A percentile compares a stretch with the other conserved stretches of the same genome.
Conservation (phyloP, 2,113 vertebrate genomes). For the Protomyctophum bolini region DNA sequence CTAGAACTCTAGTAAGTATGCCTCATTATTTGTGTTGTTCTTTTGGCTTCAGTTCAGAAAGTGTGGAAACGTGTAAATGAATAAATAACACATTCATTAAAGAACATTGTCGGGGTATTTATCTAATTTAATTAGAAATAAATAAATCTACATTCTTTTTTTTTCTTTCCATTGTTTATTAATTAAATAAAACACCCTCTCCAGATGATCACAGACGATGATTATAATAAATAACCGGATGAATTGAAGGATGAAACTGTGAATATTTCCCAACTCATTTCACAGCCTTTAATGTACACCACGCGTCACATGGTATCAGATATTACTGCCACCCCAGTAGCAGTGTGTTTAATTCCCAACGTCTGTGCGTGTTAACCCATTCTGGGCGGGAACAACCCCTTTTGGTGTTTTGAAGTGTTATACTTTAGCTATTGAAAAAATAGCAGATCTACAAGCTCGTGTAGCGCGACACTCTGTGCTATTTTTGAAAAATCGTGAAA, state of each 20-base stretch:
- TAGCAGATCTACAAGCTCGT: too few species aligned
- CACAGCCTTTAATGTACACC: constrained; percentile 53
- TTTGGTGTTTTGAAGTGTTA: too few species aligned
- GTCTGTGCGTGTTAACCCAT: constrained; percentile 35
- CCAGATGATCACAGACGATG: constrained; percentile 11
- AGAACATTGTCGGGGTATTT: background rate
- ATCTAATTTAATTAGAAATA: background rate
- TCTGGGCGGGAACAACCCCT: too few species aligned
- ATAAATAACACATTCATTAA: background rate
- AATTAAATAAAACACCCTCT: background rate
- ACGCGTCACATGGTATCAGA: constrained; percentile 59
- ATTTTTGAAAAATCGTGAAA: too few species aligned
- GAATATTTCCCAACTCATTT: constrained; percentile 52
- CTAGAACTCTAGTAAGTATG: too few species aligned
- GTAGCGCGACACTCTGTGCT: too few species aligned
- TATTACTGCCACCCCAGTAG: constrained; percentile 62
- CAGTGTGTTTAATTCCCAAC: constrained; percentile 62
- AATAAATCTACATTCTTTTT: too few species aligned
- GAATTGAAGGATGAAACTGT: constrained; percentile 47
- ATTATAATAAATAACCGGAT: constrained; percentile 43
- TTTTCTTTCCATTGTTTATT: background rate
- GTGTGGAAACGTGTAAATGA: too few species aligned
- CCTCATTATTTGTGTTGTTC: too few species aligned
- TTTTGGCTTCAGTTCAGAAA: too few species aligned
- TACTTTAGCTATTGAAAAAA: too few species aligned